Base-by-base conservation (phyloP, 1,140 invertebrate genomes). In the Gonioctena quinquepunctata region DNA sequence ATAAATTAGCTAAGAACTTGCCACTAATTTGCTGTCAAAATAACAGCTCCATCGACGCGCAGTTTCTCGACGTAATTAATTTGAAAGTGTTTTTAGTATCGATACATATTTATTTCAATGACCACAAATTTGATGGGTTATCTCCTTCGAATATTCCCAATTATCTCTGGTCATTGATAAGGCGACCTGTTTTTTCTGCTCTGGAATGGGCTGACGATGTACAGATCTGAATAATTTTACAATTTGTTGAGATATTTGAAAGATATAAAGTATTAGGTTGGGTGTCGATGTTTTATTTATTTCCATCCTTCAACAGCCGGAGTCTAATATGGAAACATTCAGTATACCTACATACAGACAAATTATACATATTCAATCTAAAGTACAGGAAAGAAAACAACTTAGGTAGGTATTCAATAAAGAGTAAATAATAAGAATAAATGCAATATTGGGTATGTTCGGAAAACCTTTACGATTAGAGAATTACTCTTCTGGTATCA, bases 11-110 rank as follows among this genome's bases (percentile, higher is more conserved):
- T 63, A 67, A 62, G 65, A 69, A 74, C 71, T 73, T 72, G 75
- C 71, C 76, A 72, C 78, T 79, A 79, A 79, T 79, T 79, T 78
- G 76, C 76, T 79, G 77, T 79, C 74, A 68, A 70, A 68, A 62
- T 68, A 70, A 75, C 70, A 72, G 61, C 71, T 69, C 65, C 67
- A 73, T 75, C 74, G 54, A 57, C 57, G 67, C 65, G 66, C 57
- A 68, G 59, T 63, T 66, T 71, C 60, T 59, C 26, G 60, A 63
- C 27, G 54, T 72, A 75, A 75, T 75, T 75, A 72, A 75, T 75
- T 75, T 60, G 50, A 64, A 63, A 42, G 54, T 27, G 64, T 60
- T 64, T 56, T 63, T 50, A 50, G 63, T 71, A 42, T 67, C 62
- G 33, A 49, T 42, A 42, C 28, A 67, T 66, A 64, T 64, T 57